Conservation (phyloP, 2,113 vertebrate species). For the Triplophysa tibetana region DNA sequence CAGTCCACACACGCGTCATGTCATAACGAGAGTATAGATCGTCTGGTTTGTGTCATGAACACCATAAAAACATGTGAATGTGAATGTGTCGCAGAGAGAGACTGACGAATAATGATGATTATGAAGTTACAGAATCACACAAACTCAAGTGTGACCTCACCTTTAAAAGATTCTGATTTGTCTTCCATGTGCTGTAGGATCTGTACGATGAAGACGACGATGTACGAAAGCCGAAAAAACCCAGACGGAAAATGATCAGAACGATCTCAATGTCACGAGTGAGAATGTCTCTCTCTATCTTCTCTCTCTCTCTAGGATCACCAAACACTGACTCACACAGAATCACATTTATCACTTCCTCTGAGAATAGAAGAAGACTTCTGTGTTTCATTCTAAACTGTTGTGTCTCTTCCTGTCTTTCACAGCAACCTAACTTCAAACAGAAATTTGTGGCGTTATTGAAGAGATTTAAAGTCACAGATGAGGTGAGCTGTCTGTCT, state of each 20-base stretch:
- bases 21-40: too few species aligned
- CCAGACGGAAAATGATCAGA: slow-evolving; percentile 76
- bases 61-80: too few species aligned
- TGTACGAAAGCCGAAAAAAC: slow-evolving; percentile 77
- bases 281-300: slow-evolving; percentile 32
- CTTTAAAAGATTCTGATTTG: background rate
- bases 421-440: slow-evolving; percentile 81
- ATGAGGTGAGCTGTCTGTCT: slow-evolving; percentile 70
- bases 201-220: slow-evolving; percentile 82
- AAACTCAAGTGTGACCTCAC: background rate
- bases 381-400: too few species aligned
- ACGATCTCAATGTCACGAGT: slow-evolving; percentile 80
- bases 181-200: slow-evolving; percentile 64
- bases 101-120: slow-evolving; percentile 68
- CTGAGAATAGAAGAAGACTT: too few species aligned
- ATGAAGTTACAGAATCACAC: slow-evolving; percentile 62
- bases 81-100: too few species aligned
- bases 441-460: slow-evolving; percentile 81
- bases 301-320: background rate
- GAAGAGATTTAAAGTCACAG: slow-evolving; percentile 81
- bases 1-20: background rate
- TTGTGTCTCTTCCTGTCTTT: slow-evolving; percentile 10
- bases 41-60: too few species aligned
- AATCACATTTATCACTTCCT: too few species aligned
- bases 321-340: too few species aligned